phyloP scores from a whole-genome alignment of 2,797 vertebrate genomes.

The Sebastes oblongus region DNA sequence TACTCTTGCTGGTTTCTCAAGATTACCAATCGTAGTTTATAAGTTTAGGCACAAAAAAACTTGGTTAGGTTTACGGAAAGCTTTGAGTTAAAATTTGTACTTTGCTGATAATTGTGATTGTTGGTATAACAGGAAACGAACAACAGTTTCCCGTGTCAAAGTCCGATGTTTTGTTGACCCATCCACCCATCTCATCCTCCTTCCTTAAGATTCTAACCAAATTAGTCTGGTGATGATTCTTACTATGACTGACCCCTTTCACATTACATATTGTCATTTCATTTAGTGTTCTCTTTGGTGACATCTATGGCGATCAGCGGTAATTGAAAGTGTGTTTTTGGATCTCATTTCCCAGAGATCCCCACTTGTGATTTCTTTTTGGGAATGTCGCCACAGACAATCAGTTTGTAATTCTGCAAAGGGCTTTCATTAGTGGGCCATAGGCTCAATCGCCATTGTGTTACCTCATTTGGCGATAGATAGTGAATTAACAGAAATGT shows the following conservation, averaged over 20 bases:
- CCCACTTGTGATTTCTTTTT: background rate
- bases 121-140: background rate
- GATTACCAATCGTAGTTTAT: too few relatives aligned
- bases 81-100: background rate
- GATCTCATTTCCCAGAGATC: background rate
- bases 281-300: background rate
- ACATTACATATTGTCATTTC: background rate
- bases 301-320: background rate
- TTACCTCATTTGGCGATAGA: background rate
- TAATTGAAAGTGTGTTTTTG: background rate
- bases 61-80: background rate
- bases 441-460: background rate
- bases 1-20: too few relatives aligned
- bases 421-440: background rate
- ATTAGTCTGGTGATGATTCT: background rate
- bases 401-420: background rate
- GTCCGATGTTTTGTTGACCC: background rate
- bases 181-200: fast-evolving
- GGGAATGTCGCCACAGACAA: background rate
- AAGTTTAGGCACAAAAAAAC: background rate
- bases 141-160: background rate
- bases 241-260: background rate
- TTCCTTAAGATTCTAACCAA: background rate
- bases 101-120: background rate
- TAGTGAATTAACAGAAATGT: background rate